A percentile compares a stretch with the other conserved stretches of the same genome.
Evolutionary conservation across 2,888 invertebrate species (phyloP).

Genomic region (Eucera pruinosa): DNA sequence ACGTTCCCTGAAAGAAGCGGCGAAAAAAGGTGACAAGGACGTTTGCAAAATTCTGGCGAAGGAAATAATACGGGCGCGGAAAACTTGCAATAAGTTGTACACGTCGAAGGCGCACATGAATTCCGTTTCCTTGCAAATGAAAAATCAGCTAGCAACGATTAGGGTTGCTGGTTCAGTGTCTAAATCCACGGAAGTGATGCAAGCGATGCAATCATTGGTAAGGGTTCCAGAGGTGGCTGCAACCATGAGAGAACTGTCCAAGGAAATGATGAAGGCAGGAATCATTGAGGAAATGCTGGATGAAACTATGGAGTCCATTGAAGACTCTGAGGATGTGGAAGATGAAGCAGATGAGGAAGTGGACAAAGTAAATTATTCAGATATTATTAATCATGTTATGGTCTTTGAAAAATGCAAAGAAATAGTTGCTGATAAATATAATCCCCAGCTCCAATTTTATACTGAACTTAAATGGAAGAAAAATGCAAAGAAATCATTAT

Average conservation of each 20-base stretch:
- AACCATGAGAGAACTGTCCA: conserved; percentile 98
- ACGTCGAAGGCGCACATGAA: conserved; percentile 98
- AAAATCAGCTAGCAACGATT: conserved; percentile 98
- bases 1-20: conserved; percentile 96
- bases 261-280: conserved; percentile 99
- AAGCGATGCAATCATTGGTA: conserved; percentile 96
- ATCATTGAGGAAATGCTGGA: conserved; percentile 99
- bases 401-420: too few species aligned
- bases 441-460: too few species aligned
- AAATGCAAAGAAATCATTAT: too few species aligned
- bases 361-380: conserved; percentile 89
- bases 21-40: conserved; percentile 96
- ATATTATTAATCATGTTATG: too few species aligned
- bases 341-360: conserved; percentile 97
- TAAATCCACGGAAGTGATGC: conserved; percentile 99
- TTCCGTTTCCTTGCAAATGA: conserved; percentile 98
- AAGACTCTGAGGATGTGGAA: conserved; percentile 97
- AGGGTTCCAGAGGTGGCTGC: conserved; percentile 96
- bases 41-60: conserved; percentile 97
- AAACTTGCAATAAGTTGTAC: conserved; percentile 95
- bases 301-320: conserved; percentile 97
- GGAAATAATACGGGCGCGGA: conserved; percentile 94
- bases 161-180: conserved; percentile 96
- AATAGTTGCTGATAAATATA: too few species aligned
- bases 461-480: too few species aligned